Percentiles rank a stretch among this genome's conserved stretches.
Evolutionary conservation across 2,113 vertebrate genomes (phyloP).

Genomic region (Setophaga kirtlandii): DNA sequence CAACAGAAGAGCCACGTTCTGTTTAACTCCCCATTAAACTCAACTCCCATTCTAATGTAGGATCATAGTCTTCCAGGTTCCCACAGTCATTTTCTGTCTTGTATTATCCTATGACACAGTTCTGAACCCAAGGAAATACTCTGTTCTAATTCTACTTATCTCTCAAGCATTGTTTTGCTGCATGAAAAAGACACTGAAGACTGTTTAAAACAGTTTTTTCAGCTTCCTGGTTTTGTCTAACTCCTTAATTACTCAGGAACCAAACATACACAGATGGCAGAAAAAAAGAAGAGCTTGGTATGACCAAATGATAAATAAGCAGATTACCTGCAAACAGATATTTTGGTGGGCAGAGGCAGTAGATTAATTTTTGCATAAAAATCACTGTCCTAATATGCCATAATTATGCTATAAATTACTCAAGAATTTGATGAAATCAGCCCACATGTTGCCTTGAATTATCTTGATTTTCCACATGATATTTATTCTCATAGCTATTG

Average conservation of each 20-base stretch:
- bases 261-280: not conserved
- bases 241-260: not conserved
- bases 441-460: not conserved
- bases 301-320: not conserved
- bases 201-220: not conserved
- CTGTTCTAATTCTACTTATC: not conserved
- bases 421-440: not conserved
- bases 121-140: not conserved
- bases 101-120: not conserved
- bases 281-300: not conserved
- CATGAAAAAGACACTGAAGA: not conserved
- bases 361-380: not conserved
- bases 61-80: not conserved
- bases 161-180: not conserved
- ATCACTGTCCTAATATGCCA: not conserved
- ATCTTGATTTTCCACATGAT: not conserved
- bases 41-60: not conserved
- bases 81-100: not conserved
- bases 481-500: not conserved
- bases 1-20: not conserved
- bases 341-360: not conserved
- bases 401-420: not conserved
- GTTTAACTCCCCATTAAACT: not conserved
- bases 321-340: not conserved
- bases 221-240: not conserved